Base-by-base conservation (phyloP, 2,797 vertebrate species). In the Phaenicophaeus curvirostris region DNA sequence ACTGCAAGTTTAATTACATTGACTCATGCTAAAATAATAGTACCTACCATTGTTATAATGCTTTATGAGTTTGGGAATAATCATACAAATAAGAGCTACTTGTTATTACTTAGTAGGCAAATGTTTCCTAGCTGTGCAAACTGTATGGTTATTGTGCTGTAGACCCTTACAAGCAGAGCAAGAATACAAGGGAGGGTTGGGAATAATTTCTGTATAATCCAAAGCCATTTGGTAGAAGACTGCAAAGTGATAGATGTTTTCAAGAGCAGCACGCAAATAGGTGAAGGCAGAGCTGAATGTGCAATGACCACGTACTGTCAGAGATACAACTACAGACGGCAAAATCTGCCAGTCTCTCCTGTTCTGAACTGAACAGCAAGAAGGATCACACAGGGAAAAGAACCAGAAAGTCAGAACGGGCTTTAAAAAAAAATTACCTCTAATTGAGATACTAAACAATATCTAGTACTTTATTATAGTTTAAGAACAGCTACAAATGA, bases 1-100 rank as follows among this genome's bases (percentile, higher is more conserved):
- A 61, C 85, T 31, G 13, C 42, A 94, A 91, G 54, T 94, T 96
- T 95, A 96, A 97, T 93, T 95, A 93, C 85, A 94, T 78, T 80
- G 81, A 85, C 79, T 95, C 51, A 91, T 87, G 96, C 87, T 95
- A 86, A 96, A 94, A 77, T 76, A 95, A 88, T 75, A 82, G 87
- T 77, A 59, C 50, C 42, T 72, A 71, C 65, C 55, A 76, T 66
- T 94, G 39, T 35, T 82, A 65, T 8, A 89, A 69, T 35, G 42
- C 71, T 91, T 86, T 80, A 33, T 35, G 27, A 44, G 19, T 65
- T 94, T 83, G 39, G 61, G 42, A 94, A 87, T 44, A 80, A 57
- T 37, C 44, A 50, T 31, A 80, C 20, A 79, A 83, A 92, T 73
- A 85, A 86, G 67, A 94, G 68, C 72, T 68, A 66, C 53, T 68